Evolutionary conservation across 2,113 vertebrate genomes (phyloP), one percentile per base, ranked within the genome.

Genomic region (Pterocles orientalis): DNA sequence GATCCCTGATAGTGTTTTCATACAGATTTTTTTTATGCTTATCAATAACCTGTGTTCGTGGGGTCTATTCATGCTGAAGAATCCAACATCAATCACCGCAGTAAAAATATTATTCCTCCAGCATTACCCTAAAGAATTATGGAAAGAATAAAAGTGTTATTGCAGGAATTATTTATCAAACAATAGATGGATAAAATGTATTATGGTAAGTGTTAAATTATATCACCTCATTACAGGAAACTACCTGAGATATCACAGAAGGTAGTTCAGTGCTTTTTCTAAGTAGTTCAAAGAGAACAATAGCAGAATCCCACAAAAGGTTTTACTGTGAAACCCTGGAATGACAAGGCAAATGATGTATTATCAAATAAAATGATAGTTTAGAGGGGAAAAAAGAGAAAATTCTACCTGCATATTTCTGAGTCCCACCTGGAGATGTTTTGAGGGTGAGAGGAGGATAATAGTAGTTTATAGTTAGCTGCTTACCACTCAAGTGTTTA

Each of bases 141-240:
- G 96, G 97, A 98, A 98, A 98, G 96, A 97, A 98, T 98, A 98
- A 98, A 98, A 98, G 92, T 98, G 97, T 98, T 98, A 98, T 98
- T 97, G 98, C 97, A 94, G 96, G 98, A 98, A 98, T 98, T 98
- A 98, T 98, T 98, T 98, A 97, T 96, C 98, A 98, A 98, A 98
- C 98, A 98, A 98, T 98, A 97, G 97, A 91, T 95, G 97, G 97
- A 98, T 98, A 98, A 98, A 98, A 97, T 94, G 96, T 96, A 97
- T 98, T 97, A 98, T 90, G 61, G 96, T 98, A 98, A 97, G 97
- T 97, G 96, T 98, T 98, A 98, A 98, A 98, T 98, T 98, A 97
- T 97, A 97, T 98, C 97, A 97, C 97, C 97, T 98, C 97, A 90
- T 98, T 97, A 98, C 77, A 92, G 87, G 87, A 96, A 96, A 96